A percentile compares a stretch with the other conserved stretches of the same genome.
Conservation (phyloP, 2,888 invertebrate species). For the Lysandra bellargus region DNA sequence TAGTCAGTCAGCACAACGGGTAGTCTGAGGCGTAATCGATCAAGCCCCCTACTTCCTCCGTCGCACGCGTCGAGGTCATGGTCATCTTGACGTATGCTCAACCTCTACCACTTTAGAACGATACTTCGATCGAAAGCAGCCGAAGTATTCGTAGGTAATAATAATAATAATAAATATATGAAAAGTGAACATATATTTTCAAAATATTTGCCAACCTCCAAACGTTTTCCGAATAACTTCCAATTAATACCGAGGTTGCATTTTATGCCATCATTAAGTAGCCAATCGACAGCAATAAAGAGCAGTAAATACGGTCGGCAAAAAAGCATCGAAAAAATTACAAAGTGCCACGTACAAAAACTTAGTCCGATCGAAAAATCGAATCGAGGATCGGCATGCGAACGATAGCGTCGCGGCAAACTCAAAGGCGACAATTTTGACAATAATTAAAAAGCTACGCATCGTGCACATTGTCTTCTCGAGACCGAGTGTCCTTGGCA, state of each 20-base stretch:
- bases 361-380: conserved; percentile 51
- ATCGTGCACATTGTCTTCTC: conserved; percentile 64
- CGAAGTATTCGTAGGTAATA: neutral
- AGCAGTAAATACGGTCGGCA: conserved; percentile 30
- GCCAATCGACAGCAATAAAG: conserved; percentile 36
- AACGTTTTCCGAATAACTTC: neutral
- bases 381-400: conserved; percentile 50
- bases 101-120: neutral
- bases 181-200: neutral
- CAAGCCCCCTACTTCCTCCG: conserved; percentile 45
- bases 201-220: neutral
- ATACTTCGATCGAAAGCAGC: neutral
- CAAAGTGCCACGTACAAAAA: conserved; percentile 41
- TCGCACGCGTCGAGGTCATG: conserved; percentile 54
- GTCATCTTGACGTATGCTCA: conserved; percentile 42
- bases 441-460: conserved; percentile 77
- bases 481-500: conserved; percentile 67
- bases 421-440: conserved; percentile 73
- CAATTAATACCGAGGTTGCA: conserved; percentile 15
- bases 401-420: conserved; percentile 54
- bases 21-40: conserved; percentile 42
- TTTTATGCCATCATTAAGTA: conserved; percentile 31
- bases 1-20: conserved; percentile 41
- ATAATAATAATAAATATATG: neutral
- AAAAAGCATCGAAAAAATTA: conserved; percentile 40